Base-by-base conservation (phyloP, 2,797 vertebrate species). In the Sebastes jordani region DNA sequence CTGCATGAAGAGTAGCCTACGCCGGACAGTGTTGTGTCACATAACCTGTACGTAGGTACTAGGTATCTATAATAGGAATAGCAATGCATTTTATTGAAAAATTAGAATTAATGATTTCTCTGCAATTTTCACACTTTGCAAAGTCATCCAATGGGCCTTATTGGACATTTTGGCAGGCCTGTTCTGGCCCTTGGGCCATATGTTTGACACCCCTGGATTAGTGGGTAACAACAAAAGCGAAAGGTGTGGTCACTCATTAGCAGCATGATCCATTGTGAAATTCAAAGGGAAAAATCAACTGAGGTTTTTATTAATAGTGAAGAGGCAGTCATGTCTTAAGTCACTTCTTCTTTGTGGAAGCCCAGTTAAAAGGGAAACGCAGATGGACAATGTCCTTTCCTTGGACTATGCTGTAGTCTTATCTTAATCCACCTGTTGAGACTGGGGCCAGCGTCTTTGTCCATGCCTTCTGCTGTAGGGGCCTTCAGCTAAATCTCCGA, bases 391-490 rank as follows among this genome's bases (percentile, higher is more conserved):
- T 22, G 77, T 20, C 68, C 56, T 65, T 52, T 71, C 22, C 59
- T 63, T 70, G 23, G 20, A 8, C 4, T 10, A 30, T 16, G 23
- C 76, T 56, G 25, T 75, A 22, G 74, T 72, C 56, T 71, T 78
- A 61, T 58, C 46, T 74, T 86, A 89, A 91, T 92, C 88, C 88
- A 90, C 84, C 86, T 82, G 73, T 84, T 86, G 69, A 80, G 80
- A 46, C 77, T 3, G 77, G 46, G 73, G 63, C 78, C 67, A 34
- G 81, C 5, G 36, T 80, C 73, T 87, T 83, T 94, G 93, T 80
- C 87, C 63, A 36, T 18, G 70, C 69, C 73, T 75, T 84, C 67
- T 68, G 58, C 55, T 36, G 6, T 52, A 78, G 78, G 79, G 70
- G 84, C 76, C 76, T 83, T 76, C 27, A 30, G 80, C 74, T 83